Base-by-base conservation (phyloP, 2,888 invertebrate genomes). In the Chesias legatella region DNA sequence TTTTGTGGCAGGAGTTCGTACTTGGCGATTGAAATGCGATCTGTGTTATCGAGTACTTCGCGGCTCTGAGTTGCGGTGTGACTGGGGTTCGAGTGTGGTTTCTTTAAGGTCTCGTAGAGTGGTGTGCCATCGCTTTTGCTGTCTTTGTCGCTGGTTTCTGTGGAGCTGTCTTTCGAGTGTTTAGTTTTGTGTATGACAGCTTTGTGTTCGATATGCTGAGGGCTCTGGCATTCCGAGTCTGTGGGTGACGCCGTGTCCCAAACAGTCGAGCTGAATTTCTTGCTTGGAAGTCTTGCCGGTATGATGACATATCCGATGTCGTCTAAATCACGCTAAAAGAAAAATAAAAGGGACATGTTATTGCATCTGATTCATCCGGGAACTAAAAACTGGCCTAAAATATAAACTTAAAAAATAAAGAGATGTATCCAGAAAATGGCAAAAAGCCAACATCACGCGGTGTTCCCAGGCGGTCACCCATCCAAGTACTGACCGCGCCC, bases 391-490 rank as follows among this genome's bases (percentile, higher is more conserved):
- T n/a, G n/a, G n/a, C n/a, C n/a, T n/a, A n/a, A n/a, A n/a, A n/a
- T n/a, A n/a, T n/a, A n/a, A n/a, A 17, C 13, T 3, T 17, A 3
- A 17, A 17, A 17, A 17, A 17, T 17, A 17, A 3, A 17, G 3
- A 17, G 13, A 17, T 17, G 13, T 3, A 17, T 17, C 5, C 3
- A 17, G 13, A 17, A 17, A 17, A 5, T 17, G 40, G 31, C 47
- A 70, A 68, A 68, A 67, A 67, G 69, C 67, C 71, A 73, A 74
- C 71, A 60, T 62, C 71, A 78, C 74, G 74, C 60, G 71, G 77
- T 79, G 73, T 79, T 79, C 75, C 78, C 77, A 79, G 74, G 79
- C 76, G 77, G 80, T 80, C 80, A 80, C 80, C 79, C 77, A 81
- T 81, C 78, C 77, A 82, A 79, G 80, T 79, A 80, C 79, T 81